Evolutionary conservation across 2,888 invertebrate genomes (phyloP).

Genomic region (Antheraea assamensis): DNA sequence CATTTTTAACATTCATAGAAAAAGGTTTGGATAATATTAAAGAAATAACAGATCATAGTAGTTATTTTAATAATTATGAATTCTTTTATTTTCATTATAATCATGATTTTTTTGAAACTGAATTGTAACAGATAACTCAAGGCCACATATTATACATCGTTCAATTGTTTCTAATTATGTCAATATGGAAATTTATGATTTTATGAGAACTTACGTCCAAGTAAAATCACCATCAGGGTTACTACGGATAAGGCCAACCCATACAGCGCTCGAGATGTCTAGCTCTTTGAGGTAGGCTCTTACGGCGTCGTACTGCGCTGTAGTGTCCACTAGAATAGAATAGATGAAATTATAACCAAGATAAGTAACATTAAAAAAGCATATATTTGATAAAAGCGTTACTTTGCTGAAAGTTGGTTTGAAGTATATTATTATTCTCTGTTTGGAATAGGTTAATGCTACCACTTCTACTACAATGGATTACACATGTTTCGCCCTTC

Average conservation of each 20-base stretch:
- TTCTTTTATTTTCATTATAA: too few relatives aligned
- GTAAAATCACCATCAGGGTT: constrained; percentile 87
- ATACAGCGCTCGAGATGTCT: constrained; percentile 89
- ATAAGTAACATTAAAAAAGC: neutral
- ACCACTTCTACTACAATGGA: too few relatives aligned
- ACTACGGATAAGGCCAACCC: constrained; percentile 89
- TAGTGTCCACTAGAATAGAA: constrained; percentile 86
- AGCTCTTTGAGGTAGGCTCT: constrained; percentile 89
- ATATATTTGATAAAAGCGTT: too few relatives aligned
- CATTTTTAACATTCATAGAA: neutral
- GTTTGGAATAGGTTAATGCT: too few relatives aligned
- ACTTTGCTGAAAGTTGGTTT: too few relatives aligned
- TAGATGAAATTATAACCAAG: neutral
- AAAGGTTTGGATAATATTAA: neutral
- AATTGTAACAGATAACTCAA: too few relatives aligned
- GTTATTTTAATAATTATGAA: neutral
- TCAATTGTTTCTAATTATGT: neutral
- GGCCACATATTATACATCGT: neutral
- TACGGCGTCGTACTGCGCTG: constrained; percentile 89
- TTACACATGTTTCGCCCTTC: too few relatives aligned
- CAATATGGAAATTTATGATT: constrained; percentile 18
- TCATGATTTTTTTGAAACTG: too few relatives aligned
- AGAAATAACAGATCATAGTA: too few relatives aligned
- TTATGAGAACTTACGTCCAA: constrained; percentile 86
- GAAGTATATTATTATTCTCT: too few relatives aligned